Evolutionary conservation across 2,797 vertebrate genomes (phyloP).

Genomic region (Spinus olivaceus): DNA sequence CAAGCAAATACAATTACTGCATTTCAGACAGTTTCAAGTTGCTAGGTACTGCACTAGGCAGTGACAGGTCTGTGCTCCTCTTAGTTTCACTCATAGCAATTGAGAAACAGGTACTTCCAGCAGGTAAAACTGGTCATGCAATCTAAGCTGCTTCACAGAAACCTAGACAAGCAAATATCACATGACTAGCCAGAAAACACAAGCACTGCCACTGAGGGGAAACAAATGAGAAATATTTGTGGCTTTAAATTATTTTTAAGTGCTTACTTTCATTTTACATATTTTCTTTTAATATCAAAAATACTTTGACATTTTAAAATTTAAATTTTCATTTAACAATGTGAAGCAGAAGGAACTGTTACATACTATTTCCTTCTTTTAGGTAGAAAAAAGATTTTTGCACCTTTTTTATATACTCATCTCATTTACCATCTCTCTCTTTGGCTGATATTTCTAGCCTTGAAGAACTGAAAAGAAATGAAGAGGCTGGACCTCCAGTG

Average conservation of each 20-base stretch:
- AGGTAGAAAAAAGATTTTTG: background rate
- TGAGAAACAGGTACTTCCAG: background rate
- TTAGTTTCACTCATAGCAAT: background rate
- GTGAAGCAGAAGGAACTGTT: background rate
- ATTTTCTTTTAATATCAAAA: background rate
- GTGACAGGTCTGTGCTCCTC: background rate
- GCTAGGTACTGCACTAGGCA: background rate
- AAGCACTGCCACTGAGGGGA: background rate
- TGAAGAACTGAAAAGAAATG: background rate
- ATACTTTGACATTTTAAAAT: background rate
- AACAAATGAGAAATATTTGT: background rate
- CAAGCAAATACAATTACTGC: background rate
- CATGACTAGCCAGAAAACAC: background rate
- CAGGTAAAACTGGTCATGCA: background rate
- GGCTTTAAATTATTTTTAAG: background rate
- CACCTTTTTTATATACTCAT: background rate
- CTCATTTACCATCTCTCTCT: background rate
- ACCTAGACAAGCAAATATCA: background rate
- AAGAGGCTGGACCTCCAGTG: background rate
- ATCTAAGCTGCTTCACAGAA: background rate
- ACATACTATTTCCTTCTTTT: background rate
- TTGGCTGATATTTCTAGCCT: background rate
- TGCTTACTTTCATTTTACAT: background rate
- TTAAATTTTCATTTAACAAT: background rate
- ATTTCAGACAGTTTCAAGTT: background rate